phyloP scores from a whole-genome alignment of 2,113 vertebrate species.

The Excalfactoria chinensis region DNA sequence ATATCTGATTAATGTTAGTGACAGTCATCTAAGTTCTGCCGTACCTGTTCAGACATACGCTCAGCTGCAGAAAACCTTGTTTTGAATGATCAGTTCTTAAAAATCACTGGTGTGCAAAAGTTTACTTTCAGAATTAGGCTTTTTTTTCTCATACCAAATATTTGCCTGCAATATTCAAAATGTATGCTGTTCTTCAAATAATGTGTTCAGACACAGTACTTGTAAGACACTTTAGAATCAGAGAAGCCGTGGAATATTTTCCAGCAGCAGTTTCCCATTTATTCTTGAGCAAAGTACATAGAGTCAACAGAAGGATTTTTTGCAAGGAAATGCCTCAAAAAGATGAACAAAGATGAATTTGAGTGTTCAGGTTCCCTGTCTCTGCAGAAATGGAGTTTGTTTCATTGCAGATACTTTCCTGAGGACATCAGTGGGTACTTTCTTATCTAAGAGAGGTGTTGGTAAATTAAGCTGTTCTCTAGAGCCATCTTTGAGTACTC shows the following conservation, averaged over 20 bases:
- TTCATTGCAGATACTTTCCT: background rate
- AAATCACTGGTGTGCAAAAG: background rate
- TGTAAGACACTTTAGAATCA: background rate
- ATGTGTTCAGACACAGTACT: background rate
- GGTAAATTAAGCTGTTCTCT: background rate
- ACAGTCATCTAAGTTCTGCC: background rate
- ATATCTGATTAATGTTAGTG: background rate
- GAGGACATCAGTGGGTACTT: background rate
- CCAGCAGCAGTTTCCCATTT: background rate
- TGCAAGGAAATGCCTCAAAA: background rate
- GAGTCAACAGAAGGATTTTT: background rate
- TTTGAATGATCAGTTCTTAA: background rate
- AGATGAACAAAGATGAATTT: background rate
- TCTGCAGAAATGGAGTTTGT: background rate
- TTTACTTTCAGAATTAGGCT: rapidly evolving
- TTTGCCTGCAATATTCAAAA: background rate
- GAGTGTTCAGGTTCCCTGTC: background rate
- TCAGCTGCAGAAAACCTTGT: background rate
- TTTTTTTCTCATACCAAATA: background rate
- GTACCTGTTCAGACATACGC: background rate
- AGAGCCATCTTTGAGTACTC: background rate
- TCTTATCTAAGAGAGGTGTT: background rate
- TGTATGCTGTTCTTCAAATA: background rate
- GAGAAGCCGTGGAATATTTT: background rate
- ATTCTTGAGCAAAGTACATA: background rate